Evolutionary conservation across 1,140 invertebrate species (phyloP).

Genomic region (Formica exsecta): DNA sequence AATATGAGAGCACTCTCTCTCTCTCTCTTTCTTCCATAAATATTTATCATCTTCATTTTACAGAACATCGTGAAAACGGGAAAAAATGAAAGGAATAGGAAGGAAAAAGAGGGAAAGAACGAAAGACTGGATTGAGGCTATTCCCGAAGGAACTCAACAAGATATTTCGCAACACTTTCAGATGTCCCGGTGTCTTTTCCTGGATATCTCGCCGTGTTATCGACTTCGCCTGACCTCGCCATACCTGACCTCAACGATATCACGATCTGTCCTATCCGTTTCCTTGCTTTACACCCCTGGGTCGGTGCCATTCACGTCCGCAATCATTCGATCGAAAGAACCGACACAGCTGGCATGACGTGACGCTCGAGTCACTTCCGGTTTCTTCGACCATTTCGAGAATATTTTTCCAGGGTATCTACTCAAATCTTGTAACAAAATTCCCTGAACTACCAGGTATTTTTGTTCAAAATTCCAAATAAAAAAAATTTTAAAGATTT

Average conservation of each 20-base stretch:
- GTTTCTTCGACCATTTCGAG: background rate
- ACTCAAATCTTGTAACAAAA: no score
- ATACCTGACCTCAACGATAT: slow-evolving; percentile 33
- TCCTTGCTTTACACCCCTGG: no score
- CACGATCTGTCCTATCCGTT: slow-evolving; percentile 5
- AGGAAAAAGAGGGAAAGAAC: background rate
- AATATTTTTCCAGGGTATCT: background rate
- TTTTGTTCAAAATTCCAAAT: no score
- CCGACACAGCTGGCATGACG: background rate
- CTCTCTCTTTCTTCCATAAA: background rate
- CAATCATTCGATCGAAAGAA: slow-evolving; percentile 42
- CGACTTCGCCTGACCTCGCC: slow-evolving; percentile 39
- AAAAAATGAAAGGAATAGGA: background rate
- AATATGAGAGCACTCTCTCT: background rate
- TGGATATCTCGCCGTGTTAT: slow-evolving; percentile 31
- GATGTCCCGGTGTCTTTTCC: background rate
- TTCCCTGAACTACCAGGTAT: no score
- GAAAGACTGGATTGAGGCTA: background rate
- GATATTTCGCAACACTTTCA: slow-evolving; percentile 34
- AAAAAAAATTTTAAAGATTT: no score
- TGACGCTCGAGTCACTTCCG: background rate
- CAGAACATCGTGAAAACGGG: slow-evolving; percentile 29
- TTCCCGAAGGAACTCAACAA: slow-evolving; percentile 40
- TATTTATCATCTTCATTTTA: background rate
- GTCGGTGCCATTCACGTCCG: slow-evolving; percentile 1